A percentile compares a stretch with the other conserved stretches of the same genome.
Evolutionary conservation across 2,888 invertebrate genomes (phyloP).

Genomic region (Diabrotica balteata): DNA sequence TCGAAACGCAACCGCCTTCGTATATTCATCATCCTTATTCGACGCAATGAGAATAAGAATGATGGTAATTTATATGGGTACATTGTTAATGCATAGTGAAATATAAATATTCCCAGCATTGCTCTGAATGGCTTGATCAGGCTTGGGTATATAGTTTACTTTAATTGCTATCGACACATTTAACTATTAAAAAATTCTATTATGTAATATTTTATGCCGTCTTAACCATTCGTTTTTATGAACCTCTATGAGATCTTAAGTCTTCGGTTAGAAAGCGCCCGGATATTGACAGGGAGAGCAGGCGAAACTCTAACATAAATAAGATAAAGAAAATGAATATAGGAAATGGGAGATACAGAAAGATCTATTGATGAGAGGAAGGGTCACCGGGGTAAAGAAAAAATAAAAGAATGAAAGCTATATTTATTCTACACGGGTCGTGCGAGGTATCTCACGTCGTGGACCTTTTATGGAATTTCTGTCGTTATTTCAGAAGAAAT

Average conservation of each 20-base stretch:
- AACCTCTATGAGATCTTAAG: neutral
- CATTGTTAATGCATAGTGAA: too few relatives aligned
- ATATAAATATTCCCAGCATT: too few relatives aligned
- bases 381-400: constrained; percentile 32
- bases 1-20: too few relatives aligned
- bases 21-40: too few relatives aligned
- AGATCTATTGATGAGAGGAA: constrained; percentile 28
- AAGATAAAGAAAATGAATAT: constrained; percentile 64
- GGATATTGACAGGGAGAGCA: constrained; percentile 60
- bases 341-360: constrained; percentile 37
- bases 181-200: too few relatives aligned
- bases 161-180: too few relatives aligned
- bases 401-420: constrained; percentile 30
- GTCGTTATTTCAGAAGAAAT: too few relatives aligned
- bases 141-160: too few relatives aligned
- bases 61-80: too few relatives aligned
- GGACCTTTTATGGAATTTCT: neutral
- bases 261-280: constrained; percentile 37
- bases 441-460: constrained; percentile 12
- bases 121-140: too few relatives aligned
- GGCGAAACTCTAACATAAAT: constrained; percentile 61
- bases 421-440: constrained; percentile 33
- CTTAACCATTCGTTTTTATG: constrained; percentile 17
- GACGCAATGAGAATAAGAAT: too few relatives aligned
- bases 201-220: neutral